Evolutionary conservation across 53 echinoderm and acorn worm genomes (phyloP).

Genomic region (Mesocentrotus franciscanus): DNA sequence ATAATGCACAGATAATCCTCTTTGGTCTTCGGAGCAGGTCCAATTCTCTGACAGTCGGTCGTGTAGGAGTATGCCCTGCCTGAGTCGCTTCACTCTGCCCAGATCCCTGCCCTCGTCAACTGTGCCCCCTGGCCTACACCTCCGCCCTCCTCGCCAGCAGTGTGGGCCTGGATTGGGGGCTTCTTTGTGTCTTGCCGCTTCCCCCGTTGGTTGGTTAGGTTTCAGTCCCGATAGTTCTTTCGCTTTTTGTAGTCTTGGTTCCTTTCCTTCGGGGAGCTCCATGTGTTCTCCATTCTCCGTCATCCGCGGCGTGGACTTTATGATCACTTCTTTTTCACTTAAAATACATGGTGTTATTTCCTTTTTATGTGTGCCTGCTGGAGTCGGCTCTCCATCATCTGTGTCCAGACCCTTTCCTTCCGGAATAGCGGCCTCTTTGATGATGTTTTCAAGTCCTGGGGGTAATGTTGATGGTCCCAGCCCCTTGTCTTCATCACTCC

Average conservation of each 20-base stretch:
- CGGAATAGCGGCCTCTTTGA: constrained; percentile 85
- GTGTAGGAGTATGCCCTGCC: too few species aligned
- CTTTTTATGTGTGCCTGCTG: constrained; percentile 86
- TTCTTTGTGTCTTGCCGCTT: too few species aligned
- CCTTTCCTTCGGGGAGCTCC: constrained; percentile 81
- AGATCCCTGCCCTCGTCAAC: too few species aligned
- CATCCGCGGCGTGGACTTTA: constrained; percentile 94
- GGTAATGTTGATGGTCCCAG: constrained; percentile 85
- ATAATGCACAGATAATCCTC: neutral
- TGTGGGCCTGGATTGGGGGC: too few species aligned
- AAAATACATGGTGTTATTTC: constrained; percentile 89
- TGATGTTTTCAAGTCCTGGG: constrained; percentile 84
- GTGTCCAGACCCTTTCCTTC: constrained; percentile 66
- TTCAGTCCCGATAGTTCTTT: too few species aligned
- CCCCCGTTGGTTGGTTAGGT: too few species aligned
- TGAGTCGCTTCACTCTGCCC: too few species aligned
- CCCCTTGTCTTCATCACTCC: constrained; percentile 67
- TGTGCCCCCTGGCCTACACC: too few species aligned
- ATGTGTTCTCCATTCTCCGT: constrained; percentile 95
- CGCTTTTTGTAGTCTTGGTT: too few species aligned
- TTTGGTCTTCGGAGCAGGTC: too few species aligned
- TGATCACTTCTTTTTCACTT: constrained; percentile 81
- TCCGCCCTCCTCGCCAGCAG: too few species aligned
- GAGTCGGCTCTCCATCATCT: constrained; percentile 81
- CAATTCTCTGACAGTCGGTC: too few species aligned